Evolutionary conservation across 64 coral and sea anemone species (phyloP), one percentile per base, ranked within the genome.

Genomic region (Stichodactyla helianthus): DNA sequence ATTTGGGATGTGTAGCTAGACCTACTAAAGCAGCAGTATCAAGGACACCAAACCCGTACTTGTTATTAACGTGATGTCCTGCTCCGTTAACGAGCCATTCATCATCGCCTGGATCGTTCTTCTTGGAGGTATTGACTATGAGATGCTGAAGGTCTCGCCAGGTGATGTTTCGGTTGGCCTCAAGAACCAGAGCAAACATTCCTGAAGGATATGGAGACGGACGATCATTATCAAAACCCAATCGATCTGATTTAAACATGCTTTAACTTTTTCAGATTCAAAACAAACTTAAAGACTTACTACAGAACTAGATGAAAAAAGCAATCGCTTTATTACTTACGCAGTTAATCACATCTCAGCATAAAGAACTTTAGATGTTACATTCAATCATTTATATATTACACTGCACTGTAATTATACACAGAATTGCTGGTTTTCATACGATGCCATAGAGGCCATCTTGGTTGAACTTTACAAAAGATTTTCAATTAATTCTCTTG

Each of bases 61-160:
- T 98, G 71, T 98, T 88, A 55, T 98, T 98, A 4, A 98, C 89
- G 86, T 87, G 92, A 89, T 94, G 78, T 54, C 88, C 85, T 22
- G 95, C 95, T 50, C 92, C 89, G 83, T 94, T 98, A 17, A 79
- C 82, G 60, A 89, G 86, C 95, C 95, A 98, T 20, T 89, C 92
- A 54, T 55, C 44, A 28, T 98, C 95, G 19, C 19, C 16, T 25
- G 55, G 79, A 74, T 98, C 92, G 22, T 89, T 98, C 62, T 82
- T 87, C 76, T 53, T 89, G n/a, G 95, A 98, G n/a, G 95, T 98
- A 56, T 94, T 87, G 7, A 98, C 92, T 68, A 98, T 77, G 7
- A 98, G 89, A 71, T 98, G 95, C 50, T 98, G 95, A 5, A 98
- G 84, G 74, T 98, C 95, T 79, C 95, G 88, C 95, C 95, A 98